Evolutionary conservation across 2,888 invertebrate genomes (phyloP).

Genomic region (Trissoscelio sp.): DNA sequence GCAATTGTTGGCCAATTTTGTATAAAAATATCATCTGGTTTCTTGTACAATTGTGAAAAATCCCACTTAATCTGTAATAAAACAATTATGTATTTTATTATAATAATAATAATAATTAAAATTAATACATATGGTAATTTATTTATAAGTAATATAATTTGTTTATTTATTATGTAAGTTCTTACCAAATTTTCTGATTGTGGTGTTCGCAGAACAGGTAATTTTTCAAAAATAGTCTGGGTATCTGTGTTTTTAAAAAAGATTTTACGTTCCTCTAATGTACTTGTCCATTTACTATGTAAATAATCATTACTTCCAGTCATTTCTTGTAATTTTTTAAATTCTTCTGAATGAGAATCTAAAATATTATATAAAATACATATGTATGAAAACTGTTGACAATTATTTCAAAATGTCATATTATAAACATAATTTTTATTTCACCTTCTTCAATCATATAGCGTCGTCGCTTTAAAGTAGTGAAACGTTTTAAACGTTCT

Average conservation of each 20-base stretch:
- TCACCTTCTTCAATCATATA: no score
- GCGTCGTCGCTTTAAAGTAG: background rate
- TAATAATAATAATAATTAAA: background rate
- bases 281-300: background rate
- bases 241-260: background rate
- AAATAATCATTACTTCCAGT: background rate
- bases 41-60: background rate
- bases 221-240: background rate
- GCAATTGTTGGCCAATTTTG: background rate
- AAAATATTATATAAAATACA: background rate
- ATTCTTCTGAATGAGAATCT: background rate
- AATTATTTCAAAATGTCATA: no score
- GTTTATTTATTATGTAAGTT: background rate
- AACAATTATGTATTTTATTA: background rate
- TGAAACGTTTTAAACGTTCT: background rate
- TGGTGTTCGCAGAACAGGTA: background rate
- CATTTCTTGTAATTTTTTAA: background rate
- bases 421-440: no score
- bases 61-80: background rate
- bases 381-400: no score
- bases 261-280: background rate
- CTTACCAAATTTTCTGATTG: no score
- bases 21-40: background rate
- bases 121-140: no score
- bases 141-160: background rate